These are phyloP conservation scores for Coelinius sp. DNA, from an alignment of 2,888 invertebrate species.

Conservation along the genomic window DNA sequence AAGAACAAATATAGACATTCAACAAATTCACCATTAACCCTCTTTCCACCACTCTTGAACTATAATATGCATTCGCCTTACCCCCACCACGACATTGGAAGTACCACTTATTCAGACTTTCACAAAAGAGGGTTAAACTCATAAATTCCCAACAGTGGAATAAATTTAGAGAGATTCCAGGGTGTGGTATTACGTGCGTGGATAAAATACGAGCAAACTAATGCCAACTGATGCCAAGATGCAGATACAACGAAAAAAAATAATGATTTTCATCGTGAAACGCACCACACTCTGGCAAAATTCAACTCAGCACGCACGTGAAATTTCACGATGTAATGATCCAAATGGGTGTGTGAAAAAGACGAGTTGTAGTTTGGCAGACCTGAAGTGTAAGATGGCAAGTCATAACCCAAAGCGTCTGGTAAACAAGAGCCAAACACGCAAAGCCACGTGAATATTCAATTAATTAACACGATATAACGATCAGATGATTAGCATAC, in stretches of 20 bases:
- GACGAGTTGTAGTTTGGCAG: not conserved
- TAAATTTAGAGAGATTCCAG: slow-evolving; percentile 2
- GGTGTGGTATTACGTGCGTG: not conserved
- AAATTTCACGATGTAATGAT: slow-evolving; percentile 23
- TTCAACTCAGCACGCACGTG: slow-evolving; percentile 27
- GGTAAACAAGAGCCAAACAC: slow-evolving; percentile 42
- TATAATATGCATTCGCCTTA: too few relatives aligned
- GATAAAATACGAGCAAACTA: not conserved
- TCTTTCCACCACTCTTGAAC: too few relatives aligned
- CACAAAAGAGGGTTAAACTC: too few relatives aligned
- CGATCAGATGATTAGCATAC: slow-evolving; percentile 52
- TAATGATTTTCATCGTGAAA: not conserved
- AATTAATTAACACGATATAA: slow-evolving; percentile 54
- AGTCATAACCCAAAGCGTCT: slow-evolving; percentile 45
- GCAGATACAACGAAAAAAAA: not conserved
- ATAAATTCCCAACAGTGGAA: not conserved
- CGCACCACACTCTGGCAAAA: not conserved
- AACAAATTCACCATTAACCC: too few relatives aligned
- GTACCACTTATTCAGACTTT: too few relatives aligned
- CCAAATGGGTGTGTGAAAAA: not conserved
- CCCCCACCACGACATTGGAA: too few relatives aligned
- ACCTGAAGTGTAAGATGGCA: slow-evolving; percentile 32
- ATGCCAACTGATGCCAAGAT: not conserved
- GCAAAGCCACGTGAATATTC: slow-evolving; percentile 50
- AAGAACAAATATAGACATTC: too few relatives aligned